Conservation (phyloP, 2,888 invertebrate species). For the Amaurobius ferox region DNA sequence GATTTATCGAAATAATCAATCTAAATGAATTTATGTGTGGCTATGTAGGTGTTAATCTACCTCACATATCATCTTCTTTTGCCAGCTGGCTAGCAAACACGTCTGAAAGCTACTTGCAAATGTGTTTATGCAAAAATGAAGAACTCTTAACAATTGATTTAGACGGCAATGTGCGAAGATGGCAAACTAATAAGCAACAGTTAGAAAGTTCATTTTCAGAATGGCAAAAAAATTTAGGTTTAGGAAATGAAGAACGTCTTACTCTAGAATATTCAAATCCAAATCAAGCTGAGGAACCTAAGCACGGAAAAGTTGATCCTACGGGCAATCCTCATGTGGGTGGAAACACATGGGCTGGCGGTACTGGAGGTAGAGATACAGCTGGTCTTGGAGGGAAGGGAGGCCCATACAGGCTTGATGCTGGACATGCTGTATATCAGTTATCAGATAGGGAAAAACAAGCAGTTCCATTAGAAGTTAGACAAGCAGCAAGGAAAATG, state of each 20-base stretch:
- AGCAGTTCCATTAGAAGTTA: conserved; percentile 81
- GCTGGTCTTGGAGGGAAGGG: conserved; percentile 97
- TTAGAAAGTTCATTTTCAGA: conserved; percentile 79
- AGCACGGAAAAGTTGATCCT: conserved; percentile 94
- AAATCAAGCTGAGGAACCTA: conserved; percentile 86
- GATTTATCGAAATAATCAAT: conserved; percentile 81
- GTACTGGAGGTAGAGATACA: conserved; percentile 89
- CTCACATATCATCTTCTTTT: conserved; percentile 75
- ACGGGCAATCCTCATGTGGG: conserved; percentile 95
- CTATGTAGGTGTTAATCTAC: conserved; percentile 81
- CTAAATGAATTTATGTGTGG: conserved; percentile 79
- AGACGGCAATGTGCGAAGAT: conserved; percentile 80
- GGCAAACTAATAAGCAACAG: conserved; percentile 80
- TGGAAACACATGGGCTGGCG: conserved; percentile 98
- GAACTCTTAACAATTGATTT: conserved; percentile 81
- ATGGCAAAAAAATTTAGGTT: conserved; percentile 79
- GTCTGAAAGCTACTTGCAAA: conserved; percentile 78
- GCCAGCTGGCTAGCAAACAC: conserved; percentile 78
- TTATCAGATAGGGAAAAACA: conserved; percentile 91
- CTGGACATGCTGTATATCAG: conserved; percentile 95
- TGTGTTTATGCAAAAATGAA: conserved; percentile 79
- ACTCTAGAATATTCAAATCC: conserved; percentile 80
- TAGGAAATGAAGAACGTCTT: conserved; percentile 74
- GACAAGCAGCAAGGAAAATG: conserved; percentile 93
- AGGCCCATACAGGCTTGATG: conserved; percentile 95